Base-by-base conservation (phyloP, 2,113 vertebrate genomes). In the Pipra filicauda region DNA sequence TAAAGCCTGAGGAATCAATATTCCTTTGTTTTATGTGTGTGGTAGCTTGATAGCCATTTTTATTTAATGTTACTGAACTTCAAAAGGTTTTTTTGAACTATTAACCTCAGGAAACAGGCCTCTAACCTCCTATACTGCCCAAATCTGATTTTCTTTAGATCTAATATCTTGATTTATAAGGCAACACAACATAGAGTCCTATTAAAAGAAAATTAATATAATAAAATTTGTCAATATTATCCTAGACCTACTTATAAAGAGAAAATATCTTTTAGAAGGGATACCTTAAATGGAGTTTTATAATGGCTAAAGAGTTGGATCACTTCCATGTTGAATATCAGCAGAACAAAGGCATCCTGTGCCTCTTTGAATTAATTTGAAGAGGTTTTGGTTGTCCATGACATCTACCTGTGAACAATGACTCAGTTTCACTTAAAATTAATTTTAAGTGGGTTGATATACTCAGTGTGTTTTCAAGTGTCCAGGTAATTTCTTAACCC, bases 1-100 rank as follows among this genome's bases (percentile, higher is more conserved):
- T 70, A 94, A 92, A 92, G 61, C 11, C 43, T 37, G 22, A 93
- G 43, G 49, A 95, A 96, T 80, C 93, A 87, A 91, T 72, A 72
- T 69, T 78, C 11, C n/a, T 72, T 9, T 67, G 30, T 21, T 79
- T 95, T 72, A 33, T 87, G 33, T 70, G 31, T 39, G 6, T 64
- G 91, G 33, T 66, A 61, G 27, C 8, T 54, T 51, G 65, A 80
- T 33, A 85, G 27, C 5, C 16, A n/a, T 67, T 92, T 67, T 88
- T 79, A 11, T 91, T 76, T 69, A 61, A 75, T 49, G 28, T 5
- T 83, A 46, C 24, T 91, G 37, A 81, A 65, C 51, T 89, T 69
- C 67, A 51, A 92, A 89, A 85, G 8, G 4, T 35, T 83, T 79
- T 74, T 80, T 67, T 80, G 21, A 55, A 66, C 37, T 44, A 31